A percentile compares a stretch with the other conserved stretches of the same genome.
These are phyloP conservation scores for Caenorhabditis sp. DNA, from an alignment of 2,888 invertebrate species.

Conservation along the genomic window DNA sequence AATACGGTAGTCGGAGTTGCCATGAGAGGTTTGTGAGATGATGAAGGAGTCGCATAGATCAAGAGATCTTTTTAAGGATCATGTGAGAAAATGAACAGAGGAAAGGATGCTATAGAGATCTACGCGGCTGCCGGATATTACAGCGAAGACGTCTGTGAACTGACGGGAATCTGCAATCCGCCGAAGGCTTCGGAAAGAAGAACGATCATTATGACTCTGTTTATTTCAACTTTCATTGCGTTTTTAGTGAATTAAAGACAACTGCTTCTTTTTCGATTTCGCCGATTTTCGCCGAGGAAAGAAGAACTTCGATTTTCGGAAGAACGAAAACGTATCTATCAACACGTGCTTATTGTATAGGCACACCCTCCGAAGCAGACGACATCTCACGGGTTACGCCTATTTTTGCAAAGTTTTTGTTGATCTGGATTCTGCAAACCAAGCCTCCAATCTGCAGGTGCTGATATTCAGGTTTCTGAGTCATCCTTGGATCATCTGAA, in stretches of 20 bases:
- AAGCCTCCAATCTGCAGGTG: no score
- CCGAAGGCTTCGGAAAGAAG: background rate
- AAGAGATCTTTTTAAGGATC: background rate
- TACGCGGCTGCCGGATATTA: conserved; percentile 16
- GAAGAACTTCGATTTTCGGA: no score
- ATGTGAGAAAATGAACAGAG: conserved; percentile 4
- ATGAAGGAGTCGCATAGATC: background rate
- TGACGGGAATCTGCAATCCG: conserved; percentile 31
- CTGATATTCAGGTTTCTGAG: no score
- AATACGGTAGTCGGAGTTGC: conserved; percentile 26
- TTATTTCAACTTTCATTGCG: background rate
- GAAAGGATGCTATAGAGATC: background rate
- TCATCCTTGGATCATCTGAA: no score
- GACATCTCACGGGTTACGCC: no score
- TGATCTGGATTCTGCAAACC: no score
- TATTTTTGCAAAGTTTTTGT: no score
- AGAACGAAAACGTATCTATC: no score
- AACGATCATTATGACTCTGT: background rate
- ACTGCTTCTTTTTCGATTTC: no score
- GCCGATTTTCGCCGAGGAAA: no score
- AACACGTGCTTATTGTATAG: no score
- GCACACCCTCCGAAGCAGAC: no score
- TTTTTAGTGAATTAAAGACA: background rate
- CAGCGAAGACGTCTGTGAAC: conserved; percentile 6
- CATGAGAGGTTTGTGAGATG: background rate